phyloP scores from a whole-genome alignment of 2,888 invertebrate genomes.

The Xestia c-nigrum region DNA sequence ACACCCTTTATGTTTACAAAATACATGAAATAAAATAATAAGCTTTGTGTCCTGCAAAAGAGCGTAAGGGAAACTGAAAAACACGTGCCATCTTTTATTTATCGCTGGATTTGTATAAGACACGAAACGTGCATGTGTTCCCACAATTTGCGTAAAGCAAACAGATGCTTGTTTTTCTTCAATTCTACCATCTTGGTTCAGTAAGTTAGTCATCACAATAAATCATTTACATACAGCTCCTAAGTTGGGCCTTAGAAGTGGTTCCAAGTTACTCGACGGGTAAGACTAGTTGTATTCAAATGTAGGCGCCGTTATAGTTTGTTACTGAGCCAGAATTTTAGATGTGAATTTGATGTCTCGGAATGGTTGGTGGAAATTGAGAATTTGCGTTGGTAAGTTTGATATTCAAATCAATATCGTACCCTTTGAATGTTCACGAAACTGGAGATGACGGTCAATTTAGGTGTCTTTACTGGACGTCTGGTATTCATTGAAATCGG shows the following conservation, averaged over 20 bases:
- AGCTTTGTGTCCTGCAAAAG: background rate
- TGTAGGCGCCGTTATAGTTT: slow-evolving; percentile 37
- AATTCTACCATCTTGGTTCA: slow-evolving; percentile 39
- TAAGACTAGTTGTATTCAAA: slow-evolving; percentile 41
- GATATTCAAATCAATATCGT: slow-evolving; percentile 28
- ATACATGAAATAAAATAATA: background rate
- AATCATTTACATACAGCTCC: slow-evolving; percentile 58
- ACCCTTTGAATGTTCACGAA: background rate
- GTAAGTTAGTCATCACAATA: slow-evolving; percentile 53
- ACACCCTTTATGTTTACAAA: too few species aligned
- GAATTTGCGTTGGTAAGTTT: slow-evolving; percentile 10
- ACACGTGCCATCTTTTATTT: slow-evolving; percentile 24
- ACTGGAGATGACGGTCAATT: background rate
- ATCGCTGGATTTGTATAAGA: background rate
- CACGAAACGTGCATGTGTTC: slow-evolving; percentile 27
- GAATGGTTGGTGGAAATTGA: slow-evolving; percentile 18
- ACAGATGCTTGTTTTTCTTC: slow-evolving; percentile 51
- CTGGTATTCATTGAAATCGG: background rate
- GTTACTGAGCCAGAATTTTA: slow-evolving; percentile 40
- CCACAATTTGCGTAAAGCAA: slow-evolving; percentile 38
- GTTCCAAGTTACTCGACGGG: slow-evolving; percentile 43
- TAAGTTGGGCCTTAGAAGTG: slow-evolving; percentile 44
- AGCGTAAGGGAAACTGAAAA: background rate
- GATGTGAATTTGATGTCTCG: slow-evolving; percentile 32
- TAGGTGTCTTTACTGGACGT: background rate